Conservation (phyloP, 30 jellyfish, hydroid and myxozoan species). For the Rhopilema esculentum region DNA sequence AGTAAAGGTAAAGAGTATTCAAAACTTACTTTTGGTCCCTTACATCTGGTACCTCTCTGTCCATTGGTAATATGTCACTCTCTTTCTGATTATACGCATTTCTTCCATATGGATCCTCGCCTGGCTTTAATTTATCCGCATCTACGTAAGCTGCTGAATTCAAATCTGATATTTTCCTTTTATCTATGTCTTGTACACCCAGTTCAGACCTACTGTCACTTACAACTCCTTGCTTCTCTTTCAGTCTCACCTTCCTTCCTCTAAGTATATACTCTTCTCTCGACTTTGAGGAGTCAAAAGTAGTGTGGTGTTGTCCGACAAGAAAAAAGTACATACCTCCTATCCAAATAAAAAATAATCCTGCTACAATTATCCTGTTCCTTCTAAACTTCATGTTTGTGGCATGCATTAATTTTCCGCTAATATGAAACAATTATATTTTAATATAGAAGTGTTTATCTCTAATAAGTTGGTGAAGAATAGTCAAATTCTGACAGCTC, state of each 20-base stretch:
- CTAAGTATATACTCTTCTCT: constrained; percentile 73
- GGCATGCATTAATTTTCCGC: not conserved
- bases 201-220: not conserved
- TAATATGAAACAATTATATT: no score
- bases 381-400: constrained; percentile 80
- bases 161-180: constrained; percentile 70
- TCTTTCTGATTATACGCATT: constrained; percentile 96
- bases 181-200: constrained; percentile 36
- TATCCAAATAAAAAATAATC: constrained; percentile 81
- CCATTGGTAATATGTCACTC: constrained; percentile 87
- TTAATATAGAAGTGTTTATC: no score
- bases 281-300: constrained; percentile 50
- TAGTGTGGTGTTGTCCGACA: constrained; percentile 63
- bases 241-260: constrained; percentile 77
- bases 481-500: no score
- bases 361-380: constrained; percentile 69
- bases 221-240: not conserved
- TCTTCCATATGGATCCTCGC: constrained; percentile 95
- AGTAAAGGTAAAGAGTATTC: no score
- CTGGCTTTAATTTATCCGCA: constrained; percentile 74
- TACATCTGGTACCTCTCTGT: constrained; percentile 97
- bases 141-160: constrained; percentile 68
- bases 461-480: no score
- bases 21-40: constrained; percentile 92
- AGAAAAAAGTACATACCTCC: constrained; percentile 96